Evolutionary conservation across 2,888 invertebrate genomes (phyloP).

Genomic region (Opisthograptis luteolata): DNA sequence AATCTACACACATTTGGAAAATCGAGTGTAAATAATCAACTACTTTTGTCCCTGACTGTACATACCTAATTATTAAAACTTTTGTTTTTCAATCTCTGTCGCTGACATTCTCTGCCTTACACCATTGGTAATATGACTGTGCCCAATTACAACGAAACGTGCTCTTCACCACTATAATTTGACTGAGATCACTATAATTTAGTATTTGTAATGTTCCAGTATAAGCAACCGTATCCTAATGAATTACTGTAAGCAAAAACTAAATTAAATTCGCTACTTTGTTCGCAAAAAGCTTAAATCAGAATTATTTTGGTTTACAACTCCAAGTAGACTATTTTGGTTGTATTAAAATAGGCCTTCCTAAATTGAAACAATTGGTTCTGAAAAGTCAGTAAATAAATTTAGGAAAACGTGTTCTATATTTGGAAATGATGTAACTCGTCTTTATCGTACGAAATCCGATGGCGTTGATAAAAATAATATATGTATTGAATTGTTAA

Average conservation of each 20-base stretch:
- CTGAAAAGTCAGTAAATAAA: too few relatives aligned
- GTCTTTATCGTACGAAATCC: too few relatives aligned
- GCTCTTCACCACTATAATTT: constrained; percentile 65
- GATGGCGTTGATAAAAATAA: too few relatives aligned
- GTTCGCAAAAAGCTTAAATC: constrained; percentile 20
- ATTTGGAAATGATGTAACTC: too few relatives aligned
- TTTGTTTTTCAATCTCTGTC: neutral
- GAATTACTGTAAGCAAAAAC: constrained; percentile 40
- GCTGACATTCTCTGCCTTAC: constrained; percentile 41
- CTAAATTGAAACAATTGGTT: neutral
- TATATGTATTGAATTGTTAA: too few relatives aligned
- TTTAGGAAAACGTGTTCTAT: too few relatives aligned
- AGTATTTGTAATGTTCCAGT: constrained; percentile 66
- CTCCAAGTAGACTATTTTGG: neutral
- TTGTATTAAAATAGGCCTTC: neutral
- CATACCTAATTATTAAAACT: too few relatives aligned
- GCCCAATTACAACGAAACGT: constrained; percentile 71
- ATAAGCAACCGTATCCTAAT: constrained; percentile 52
- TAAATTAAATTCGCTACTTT: constrained; percentile 27
- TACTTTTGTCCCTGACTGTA: too few relatives aligned
- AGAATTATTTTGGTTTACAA: constrained; percentile 12
- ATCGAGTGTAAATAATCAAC: too few relatives aligned
- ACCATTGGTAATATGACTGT: constrained; percentile 51
- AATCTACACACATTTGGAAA: too few relatives aligned
- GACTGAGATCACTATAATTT: constrained; percentile 72